Base-by-base conservation (phyloP, 2,113 vertebrate species). In the Atherinomorus stipes region DNA sequence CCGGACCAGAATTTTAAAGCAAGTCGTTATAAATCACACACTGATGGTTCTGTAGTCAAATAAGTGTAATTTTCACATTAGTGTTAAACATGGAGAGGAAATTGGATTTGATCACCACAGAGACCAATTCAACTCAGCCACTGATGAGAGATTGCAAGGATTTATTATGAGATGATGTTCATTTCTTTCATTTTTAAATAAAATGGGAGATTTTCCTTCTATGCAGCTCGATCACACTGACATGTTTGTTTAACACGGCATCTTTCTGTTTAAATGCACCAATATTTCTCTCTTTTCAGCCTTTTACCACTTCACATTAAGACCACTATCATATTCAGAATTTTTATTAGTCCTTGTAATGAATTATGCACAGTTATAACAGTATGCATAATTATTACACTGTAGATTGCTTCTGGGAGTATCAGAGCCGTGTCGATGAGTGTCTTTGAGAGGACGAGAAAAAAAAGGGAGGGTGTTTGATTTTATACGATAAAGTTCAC, bases 311-410 rank as follows among this genome's bases (percentile, higher is more conserved):
- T 58, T 57, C 26, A 69, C 60, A 81, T 74, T 83, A 67, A 70
- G 38, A 52, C 21, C 80, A 76, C 58, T 61, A 78, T 86, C 73
- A 74, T 53, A 57, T 84, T 78, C 72, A 9, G 68, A 76, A 59
- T 67, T 81, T 74, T 71, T 72, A 77, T 65, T 59, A 76, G 45
- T 44, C 26, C 69, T 67, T 75, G 57, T 73, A 67, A 73, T 85
- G 73, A 87, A 80, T 84, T 73, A 82, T 86, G 81, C 78, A 77
- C 64, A 60, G 37, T 73, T 78, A 70, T 65, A 76, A 72, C 65
- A 81, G 59, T 71, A 60, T 83, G 77, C 51, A 69, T 83, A 77
- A 85, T 84, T 75, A 84, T 77, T 65, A 64, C 23, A 37, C 54
- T 68, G 47, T 37, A 78, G 57, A 75, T 70, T 66, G 69, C 69